phyloP scores from a whole-genome alignment of 2,797 vertebrate species.

The Epinephelus malabaricus region DNA sequence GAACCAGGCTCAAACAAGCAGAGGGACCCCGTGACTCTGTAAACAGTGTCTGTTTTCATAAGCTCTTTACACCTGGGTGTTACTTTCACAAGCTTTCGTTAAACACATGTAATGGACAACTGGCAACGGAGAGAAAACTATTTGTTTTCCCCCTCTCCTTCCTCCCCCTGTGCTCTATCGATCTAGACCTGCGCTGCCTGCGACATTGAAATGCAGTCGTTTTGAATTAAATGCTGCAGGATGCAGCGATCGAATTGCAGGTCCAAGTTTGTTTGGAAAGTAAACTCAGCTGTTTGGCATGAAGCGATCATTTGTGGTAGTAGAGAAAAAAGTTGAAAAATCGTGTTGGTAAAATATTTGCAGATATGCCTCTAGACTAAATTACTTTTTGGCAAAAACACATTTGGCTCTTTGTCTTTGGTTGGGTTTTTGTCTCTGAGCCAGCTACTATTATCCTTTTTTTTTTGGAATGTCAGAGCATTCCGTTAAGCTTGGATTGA shows the following conservation, averaged over 20 bases:
- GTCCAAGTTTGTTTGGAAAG: slow-evolving; percentile 58
- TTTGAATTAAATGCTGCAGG: slow-evolving; percentile 34
- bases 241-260: background rate
- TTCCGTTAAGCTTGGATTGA: slow-evolving; percentile 55
- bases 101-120: slow-evolving; percentile 80
- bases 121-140: slow-evolving; percentile 58
- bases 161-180: background rate
- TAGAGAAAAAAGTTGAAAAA: slow-evolving; percentile 42
- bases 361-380: slow-evolving; percentile 59
- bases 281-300: slow-evolving; percentile 64
- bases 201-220: slow-evolving; percentile 15
- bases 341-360: slow-evolving; percentile 58
- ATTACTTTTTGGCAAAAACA: slow-evolving; percentile 64
- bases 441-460: slow-evolving; percentile 42
- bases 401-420: slow-evolving; percentile 46
- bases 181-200: slow-evolving; percentile 13
- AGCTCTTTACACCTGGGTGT: slow-evolving; percentile 78
- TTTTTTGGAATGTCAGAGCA: slow-evolving; percentile 34
- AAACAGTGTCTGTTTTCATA: slow-evolving; percentile 79
- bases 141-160: slow-evolving; percentile 25
- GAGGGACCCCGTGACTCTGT: slow-evolving; percentile 62
- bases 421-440: slow-evolving; percentile 36
- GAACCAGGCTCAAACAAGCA: slow-evolving; percentile 42
- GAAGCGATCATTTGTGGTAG: slow-evolving; percentile 36
- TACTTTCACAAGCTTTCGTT: slow-evolving; percentile 76